phyloP scores from a whole-genome alignment of 2,797 vertebrate genomes.

The Trachops cirrhosus region DNA sequence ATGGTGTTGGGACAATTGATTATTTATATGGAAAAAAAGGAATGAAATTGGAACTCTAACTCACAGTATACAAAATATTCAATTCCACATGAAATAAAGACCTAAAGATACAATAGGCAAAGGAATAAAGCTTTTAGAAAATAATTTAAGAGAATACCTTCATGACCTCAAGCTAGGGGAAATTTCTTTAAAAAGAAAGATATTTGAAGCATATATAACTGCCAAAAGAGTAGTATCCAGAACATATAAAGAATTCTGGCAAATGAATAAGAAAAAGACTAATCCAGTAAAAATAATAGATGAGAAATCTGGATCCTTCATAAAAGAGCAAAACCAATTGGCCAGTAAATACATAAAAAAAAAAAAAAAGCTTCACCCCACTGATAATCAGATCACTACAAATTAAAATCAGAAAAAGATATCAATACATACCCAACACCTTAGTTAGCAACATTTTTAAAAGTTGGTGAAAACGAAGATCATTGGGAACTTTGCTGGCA shows the following conservation, averaged over 20 bases:
- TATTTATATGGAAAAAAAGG: background rate
- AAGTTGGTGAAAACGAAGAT: background rate
- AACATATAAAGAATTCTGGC: slow-evolving; percentile 2
- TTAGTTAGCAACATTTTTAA: background rate
- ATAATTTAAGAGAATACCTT: background rate
- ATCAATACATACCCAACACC: background rate
- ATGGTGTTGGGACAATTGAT: background rate
- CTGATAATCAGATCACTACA: background rate
- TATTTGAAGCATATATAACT: background rate
- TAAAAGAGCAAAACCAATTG: background rate
- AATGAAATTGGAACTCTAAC: background rate
- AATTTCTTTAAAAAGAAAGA: background rate
- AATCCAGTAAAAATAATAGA: background rate
- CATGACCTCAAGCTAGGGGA: background rate
- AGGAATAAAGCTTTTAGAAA: slow-evolving; percentile 1
- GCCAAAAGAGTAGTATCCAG: background rate
- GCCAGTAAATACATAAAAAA: background rate
- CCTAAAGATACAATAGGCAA: background rate
- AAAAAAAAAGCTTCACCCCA: background rate
- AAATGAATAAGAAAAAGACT: background rate
- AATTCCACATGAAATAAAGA: background rate
- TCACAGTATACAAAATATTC: background rate
- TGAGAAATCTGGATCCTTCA: background rate
- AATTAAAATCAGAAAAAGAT: background rate
- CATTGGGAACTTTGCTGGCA: background rate